Evolutionary conservation across 2,113 vertebrate species (phyloP).

Genomic region (Odontesthes bonariensis): DNA sequence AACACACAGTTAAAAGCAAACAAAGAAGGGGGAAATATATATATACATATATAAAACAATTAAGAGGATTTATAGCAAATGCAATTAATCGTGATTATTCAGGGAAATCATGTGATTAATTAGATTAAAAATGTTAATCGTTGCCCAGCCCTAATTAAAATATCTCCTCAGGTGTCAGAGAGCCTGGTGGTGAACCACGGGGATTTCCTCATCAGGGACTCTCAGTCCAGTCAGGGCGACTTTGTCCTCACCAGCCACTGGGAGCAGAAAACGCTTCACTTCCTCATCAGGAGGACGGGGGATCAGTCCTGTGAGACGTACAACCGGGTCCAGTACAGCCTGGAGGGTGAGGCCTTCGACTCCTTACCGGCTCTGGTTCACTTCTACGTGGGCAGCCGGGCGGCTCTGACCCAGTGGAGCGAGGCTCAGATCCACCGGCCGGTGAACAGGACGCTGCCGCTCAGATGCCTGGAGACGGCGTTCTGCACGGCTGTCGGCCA

Average conservation of each 20-base stretch:
- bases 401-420: slow-evolving; percentile 86
- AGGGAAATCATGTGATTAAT: no score
- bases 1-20: no score
- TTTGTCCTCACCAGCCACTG: slow-evolving; percentile 91
- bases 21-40: no score
- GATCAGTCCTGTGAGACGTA: slow-evolving; percentile 84
- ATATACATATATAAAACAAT: no score
- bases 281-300: slow-evolving; percentile 89
- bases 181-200: slow-evolving; percentile 89
- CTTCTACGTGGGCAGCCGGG: slow-evolving; percentile 88
- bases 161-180: slow-evolving; percentile 87
- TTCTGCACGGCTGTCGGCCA: slow-evolving; percentile 79
- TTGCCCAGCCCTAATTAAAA: no score
- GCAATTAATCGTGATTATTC: no score
- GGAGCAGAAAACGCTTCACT: slow-evolving; percentile 89
- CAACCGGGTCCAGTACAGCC: slow-evolving; percentile 85
- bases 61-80: no score
- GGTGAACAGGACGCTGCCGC: slow-evolving; percentile 91
- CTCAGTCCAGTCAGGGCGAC: slow-evolving; percentile 88
- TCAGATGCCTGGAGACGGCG: slow-evolving; percentile 89
- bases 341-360: slow-evolving; percentile 90
- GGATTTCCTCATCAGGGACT: slow-evolving; percentile 93
- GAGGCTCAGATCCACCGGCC: slow-evolving; percentile 88
- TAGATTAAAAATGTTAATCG: no score
- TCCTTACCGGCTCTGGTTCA: slow-evolving; percentile 89